Conservation (phyloP, 2,113 vertebrate genomes). For the Clarias magur region DNA sequence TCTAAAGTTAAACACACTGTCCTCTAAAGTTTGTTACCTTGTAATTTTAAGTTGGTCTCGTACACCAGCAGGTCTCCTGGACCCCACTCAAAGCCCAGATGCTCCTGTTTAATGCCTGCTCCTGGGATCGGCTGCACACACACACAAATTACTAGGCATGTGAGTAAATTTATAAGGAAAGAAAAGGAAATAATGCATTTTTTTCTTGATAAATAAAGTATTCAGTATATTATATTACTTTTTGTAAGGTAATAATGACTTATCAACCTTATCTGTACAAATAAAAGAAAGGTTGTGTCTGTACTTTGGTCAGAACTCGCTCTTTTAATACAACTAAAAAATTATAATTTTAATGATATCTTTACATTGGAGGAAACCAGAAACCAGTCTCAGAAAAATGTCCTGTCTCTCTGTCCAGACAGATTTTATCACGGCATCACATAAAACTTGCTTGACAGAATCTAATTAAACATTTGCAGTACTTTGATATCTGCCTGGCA, state of each 20-base stretch:
- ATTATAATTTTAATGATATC: no score
- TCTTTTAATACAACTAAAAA: no score
- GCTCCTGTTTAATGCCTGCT: slow-evolving; percentile 73
- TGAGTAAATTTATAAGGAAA: background rate
- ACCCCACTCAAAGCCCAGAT: slow-evolving; percentile 91
- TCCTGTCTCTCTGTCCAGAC: no score
- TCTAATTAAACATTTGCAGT: no score
- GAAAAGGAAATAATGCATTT: background rate
- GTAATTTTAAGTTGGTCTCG: slow-evolving; percentile 77
- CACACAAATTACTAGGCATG: background rate
- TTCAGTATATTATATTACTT: background rate
- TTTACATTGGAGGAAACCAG: no score
- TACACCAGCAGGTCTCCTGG: slow-evolving; percentile 88
- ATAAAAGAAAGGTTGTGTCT: no score
- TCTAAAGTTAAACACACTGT: no score
- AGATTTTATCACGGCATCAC: no score
- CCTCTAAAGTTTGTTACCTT: slow-evolving; percentile 67
- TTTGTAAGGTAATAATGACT: background rate
- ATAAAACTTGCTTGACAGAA: no score
- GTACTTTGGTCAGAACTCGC: no score
- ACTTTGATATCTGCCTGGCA: no score
- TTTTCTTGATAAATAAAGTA: background rate
- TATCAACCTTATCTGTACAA: background rate
- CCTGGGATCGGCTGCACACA: slow-evolving; percentile 79
- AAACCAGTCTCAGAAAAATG: no score